Conservation (phyloP, 2,797 vertebrate genomes). For the Myotis planiceps region DNA sequence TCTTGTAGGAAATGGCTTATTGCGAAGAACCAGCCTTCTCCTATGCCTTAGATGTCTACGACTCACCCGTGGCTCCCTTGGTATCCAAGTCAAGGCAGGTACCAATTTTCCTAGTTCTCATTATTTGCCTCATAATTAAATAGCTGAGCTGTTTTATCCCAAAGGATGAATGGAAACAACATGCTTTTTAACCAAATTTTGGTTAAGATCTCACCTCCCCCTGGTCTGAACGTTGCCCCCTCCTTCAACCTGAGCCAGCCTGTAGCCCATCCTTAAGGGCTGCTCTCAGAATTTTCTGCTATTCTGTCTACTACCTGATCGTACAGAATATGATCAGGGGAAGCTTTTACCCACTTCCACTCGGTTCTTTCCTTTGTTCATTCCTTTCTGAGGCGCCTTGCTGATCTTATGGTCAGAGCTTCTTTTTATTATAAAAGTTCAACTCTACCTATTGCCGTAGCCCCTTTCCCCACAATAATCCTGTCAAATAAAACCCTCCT, state of each 20-base stretch:
- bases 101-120: neutral
- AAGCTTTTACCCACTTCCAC: neutral
- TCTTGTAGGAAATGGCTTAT: neutral
- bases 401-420: neutral
- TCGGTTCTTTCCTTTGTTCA: neutral
- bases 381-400: neutral
- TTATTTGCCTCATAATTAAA: neutral
- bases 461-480: neutral
- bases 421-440: neutral
- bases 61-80: neutral
- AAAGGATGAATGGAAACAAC: neutral
- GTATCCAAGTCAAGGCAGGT: neutral
- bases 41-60: neutral
- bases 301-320: neutral
- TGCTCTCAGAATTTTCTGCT: neutral
- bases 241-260: neutral
- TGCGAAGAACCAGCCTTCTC: neutral
- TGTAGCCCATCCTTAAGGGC: neutral
- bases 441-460: rapidly evolving
- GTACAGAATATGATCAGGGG: neutral
- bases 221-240: neutral
- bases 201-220: neutral
- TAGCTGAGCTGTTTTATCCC: neutral
- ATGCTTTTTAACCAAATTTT: neutral
- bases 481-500: neutral